phyloP scores from a whole-genome alignment of 2,888 invertebrate species.

The Phlogophora meticulosa region DNA sequence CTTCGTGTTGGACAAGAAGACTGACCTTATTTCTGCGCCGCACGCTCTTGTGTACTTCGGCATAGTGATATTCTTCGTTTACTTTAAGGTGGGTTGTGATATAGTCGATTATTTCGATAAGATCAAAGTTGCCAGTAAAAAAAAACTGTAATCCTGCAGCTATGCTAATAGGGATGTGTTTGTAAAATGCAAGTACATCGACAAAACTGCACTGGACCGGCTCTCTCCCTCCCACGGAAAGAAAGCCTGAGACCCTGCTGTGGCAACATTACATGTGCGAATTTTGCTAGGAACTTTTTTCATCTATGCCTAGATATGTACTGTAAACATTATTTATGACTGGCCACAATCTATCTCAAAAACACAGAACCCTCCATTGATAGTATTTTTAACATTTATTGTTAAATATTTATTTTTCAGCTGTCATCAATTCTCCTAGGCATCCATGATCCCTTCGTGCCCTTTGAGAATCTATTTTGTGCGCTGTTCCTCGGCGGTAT shows the following conservation, averaged over 20 bases:
- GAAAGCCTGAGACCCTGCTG: not conserved
- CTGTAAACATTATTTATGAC: too few relatives aligned
- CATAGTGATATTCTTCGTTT: slow-evolving; percentile 99
- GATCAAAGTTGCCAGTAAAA: not conserved
- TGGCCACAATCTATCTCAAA: too few relatives aligned
- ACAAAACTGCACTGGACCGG: not conserved
- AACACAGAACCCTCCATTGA: too few relatives aligned
- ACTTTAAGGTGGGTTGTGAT: slow-evolving; percentile 94
- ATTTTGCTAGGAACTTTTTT: too few relatives aligned
- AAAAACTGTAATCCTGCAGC: not conserved
- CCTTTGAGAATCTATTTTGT: slow-evolving; percentile 99
- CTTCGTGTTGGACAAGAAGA: slow-evolving; percentile 99
- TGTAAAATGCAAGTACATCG: too few relatives aligned
- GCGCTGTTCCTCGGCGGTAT: slow-evolving; percentile 99
- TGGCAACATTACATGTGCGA: not conserved
- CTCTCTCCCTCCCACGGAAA: not conserved
- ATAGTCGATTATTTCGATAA: slow-evolving; percentile 16
- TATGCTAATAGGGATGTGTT: too few relatives aligned
- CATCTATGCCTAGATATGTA: too few relatives aligned
- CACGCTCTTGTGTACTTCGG: slow-evolving; percentile 99
- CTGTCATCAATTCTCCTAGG: slow-evolving; percentile 98
- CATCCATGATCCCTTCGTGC: slow-evolving; percentile 99
- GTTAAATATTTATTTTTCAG: slow-evolving; percentile 81
- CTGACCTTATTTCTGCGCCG: slow-evolving; percentile 98
- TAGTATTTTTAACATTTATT: too few relatives aligned